These are phyloP conservation scores for Acanthosepion lycidas DNA, from an alignment of 2,888 invertebrate species.

Conservation along the genomic window DNA sequence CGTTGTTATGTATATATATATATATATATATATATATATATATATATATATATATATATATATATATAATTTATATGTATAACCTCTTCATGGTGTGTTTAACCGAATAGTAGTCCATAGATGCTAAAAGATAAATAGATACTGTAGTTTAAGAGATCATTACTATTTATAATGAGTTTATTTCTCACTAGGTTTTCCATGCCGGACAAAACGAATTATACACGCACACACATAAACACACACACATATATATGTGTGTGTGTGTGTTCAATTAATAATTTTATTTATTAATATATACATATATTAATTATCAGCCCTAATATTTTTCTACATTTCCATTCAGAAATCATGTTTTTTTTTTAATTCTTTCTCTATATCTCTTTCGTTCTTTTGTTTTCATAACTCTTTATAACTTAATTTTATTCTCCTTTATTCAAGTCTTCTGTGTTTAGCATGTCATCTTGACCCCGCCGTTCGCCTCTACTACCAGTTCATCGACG, in stretches of 20 bases:
- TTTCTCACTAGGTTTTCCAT: no score
- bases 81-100: neutral
- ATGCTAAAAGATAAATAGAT: no score
- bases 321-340: neutral
- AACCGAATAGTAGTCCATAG: no score
- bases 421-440: no score
- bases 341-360: neutral
- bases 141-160: no score
- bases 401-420: no score
- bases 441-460: neutral
- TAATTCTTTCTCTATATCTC: neutral
- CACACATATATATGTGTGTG: neutral
- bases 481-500: neutral
- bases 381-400: neutral
- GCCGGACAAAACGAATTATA: no score
- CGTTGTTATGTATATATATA: neutral
- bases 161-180: no score
- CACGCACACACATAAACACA: neutral
- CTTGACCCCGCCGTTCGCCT: neutral
- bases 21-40: constrained; percentile 34
- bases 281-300: neutral
- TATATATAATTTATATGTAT: neutral
- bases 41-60: neutral
- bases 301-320: neutral
- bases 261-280: no score